A percentile compares a stretch with the other conserved stretches of the same genome.
These are phyloP conservation scores for Nemopilema nomurai DNA, from an alignment of 30 jellyfish, hydroid and myxozoan species.

Conservation along the genomic window DNA sequence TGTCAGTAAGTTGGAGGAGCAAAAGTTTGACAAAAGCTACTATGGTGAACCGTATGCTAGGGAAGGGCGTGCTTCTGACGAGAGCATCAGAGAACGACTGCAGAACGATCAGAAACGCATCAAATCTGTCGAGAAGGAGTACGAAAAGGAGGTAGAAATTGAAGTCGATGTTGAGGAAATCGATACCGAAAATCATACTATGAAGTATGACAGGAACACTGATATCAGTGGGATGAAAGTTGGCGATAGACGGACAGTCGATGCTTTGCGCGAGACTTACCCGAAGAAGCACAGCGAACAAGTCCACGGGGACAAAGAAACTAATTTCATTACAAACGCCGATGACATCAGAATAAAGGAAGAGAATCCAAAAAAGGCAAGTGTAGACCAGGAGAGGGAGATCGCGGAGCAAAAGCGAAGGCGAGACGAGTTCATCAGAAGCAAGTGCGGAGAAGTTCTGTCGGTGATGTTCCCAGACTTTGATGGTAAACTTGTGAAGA, in stretches of 20 bases:
- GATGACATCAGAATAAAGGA: background rate
- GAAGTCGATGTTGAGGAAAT: constrained; percentile 30
- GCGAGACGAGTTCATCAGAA: constrained; percentile 61
- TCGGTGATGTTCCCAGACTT: constrained; percentile 92
- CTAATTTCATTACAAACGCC: background rate
- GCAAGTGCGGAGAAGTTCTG: constrained; percentile 80
- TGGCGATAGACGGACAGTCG: background rate
- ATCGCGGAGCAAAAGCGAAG: constrained; percentile 20
- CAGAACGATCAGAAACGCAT: background rate
- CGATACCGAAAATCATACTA: background rate
- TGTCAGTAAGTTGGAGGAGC: background rate
- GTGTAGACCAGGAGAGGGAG: constrained; percentile 4
- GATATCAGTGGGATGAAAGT: background rate
- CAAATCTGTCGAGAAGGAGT: background rate
- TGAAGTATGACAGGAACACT: background rate
- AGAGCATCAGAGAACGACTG: background rate
- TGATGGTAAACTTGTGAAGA: constrained; percentile 40
- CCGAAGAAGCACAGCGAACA: background rate
- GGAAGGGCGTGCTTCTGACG: background rate
- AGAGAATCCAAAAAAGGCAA: background rate
- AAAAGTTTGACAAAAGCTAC: background rate
- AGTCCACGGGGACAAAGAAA: background rate
- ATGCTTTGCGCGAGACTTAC: background rate
- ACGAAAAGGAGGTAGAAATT: constrained; percentile 22
- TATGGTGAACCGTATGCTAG: background rate